Conservation (phyloP, 2,797 vertebrate species). For the Macroramphosus scolopax region DNA sequence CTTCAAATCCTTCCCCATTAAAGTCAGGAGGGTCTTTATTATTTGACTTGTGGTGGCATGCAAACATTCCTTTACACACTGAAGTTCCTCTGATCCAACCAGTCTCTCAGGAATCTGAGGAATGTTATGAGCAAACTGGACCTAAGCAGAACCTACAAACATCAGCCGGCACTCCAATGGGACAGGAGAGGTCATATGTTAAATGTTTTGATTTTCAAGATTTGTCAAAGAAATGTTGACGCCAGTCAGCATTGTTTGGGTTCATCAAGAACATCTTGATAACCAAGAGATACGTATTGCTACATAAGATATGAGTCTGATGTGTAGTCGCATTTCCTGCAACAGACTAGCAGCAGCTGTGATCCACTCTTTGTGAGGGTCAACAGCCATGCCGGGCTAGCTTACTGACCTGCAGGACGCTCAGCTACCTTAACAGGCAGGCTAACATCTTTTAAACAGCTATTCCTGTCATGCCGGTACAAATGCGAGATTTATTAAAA, state of each 20-base stretch:
- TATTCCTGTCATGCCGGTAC: neutral
- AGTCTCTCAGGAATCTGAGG: slow-evolving; percentile 40
- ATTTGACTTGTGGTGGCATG: slow-evolving; percentile 29
- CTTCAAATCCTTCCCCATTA: neutral
- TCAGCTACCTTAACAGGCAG: neutral
- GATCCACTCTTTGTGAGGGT: too few relatives aligned
- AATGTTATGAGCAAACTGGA: slow-evolving; percentile 41
- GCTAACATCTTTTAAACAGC: neutral
- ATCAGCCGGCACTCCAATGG: neutral
- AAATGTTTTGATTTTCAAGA: too few relatives aligned
- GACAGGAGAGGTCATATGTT: too few relatives aligned
- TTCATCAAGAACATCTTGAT: neutral
- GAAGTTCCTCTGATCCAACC: slow-evolving; percentile 44
- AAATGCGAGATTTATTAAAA: neutral
- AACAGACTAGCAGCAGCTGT: too few relatives aligned
- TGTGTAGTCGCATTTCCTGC: too few relatives aligned
- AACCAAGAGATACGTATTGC: too few relatives aligned
- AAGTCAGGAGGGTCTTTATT: slow-evolving; percentile 2
- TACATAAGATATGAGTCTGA: too few relatives aligned
- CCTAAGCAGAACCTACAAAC: neutral
- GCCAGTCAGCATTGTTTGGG: neutral
- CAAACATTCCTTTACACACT: slow-evolving; percentile 36
- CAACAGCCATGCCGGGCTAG: too few relatives aligned
- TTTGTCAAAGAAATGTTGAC: too few relatives aligned
- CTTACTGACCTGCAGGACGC: too few relatives aligned